phyloP scores from a whole-genome alignment of 2,797 vertebrate genomes.

The Lates japonicus region DNA sequence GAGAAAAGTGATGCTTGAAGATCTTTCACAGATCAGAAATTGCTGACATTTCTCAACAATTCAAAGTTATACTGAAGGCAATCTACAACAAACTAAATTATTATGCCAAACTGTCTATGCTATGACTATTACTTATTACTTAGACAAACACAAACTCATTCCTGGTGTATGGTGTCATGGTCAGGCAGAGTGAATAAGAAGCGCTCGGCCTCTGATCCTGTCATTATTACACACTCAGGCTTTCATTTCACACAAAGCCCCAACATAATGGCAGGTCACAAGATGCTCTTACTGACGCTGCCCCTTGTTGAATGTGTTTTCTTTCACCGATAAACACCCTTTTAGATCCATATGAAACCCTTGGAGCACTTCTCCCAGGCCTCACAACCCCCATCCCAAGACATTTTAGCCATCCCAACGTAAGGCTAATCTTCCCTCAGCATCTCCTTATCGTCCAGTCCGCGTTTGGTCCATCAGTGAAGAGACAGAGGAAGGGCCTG shows the following conservation, averaged over 20 bases:
- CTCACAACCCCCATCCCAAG: neutral
- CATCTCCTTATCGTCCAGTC: conserved; percentile 22
- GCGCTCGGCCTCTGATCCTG: neutral
- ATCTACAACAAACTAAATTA: neutral
- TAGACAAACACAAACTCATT: neutral
- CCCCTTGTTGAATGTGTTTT: conserved; percentile 6
- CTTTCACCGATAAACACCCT: conserved; percentile 24
- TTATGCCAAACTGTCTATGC: neutral
- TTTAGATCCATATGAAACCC: conserved; percentile 23
- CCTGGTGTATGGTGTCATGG: neutral
- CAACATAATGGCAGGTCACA: neutral
- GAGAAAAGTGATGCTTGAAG: neutral
- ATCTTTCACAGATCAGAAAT: neutral
- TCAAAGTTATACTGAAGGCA: neutral
- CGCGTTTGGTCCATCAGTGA: neutral
- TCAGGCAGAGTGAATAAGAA: neutral
- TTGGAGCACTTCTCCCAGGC: neutral
- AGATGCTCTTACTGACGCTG: neutral
- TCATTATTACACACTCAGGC: neutral
- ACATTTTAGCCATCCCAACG: neutral
- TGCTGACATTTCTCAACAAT: neutral
- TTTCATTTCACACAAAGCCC: conserved; percentile 17
- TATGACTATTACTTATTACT: neutral
- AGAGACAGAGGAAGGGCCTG: neutral
- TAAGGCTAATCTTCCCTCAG: conserved; percentile 5